Base-by-base conservation (phyloP, 2,888 invertebrate species). In the Phlogophora meticulosa region DNA sequence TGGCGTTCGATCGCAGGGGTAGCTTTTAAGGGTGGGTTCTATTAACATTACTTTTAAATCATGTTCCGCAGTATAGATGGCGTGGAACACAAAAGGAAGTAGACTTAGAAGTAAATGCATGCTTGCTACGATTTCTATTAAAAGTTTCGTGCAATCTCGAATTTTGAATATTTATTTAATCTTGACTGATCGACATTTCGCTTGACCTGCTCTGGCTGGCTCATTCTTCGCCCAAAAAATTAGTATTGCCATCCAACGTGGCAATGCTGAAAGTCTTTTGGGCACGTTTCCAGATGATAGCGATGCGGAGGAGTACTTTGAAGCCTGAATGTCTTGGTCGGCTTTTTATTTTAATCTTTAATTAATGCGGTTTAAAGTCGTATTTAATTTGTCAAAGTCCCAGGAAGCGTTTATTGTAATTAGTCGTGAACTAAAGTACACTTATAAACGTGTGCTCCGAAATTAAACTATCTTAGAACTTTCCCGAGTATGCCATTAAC, bases 1-100 rank as follows among this genome's bases (percentile, higher is more conserved):
- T 92, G 92, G 92, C 91, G 89, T 72, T 83, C 46, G n/a, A 48
- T n/a, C 40, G 7, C 22, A 74, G 22, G 87, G 87, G 87, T 83
- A 15, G 82, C 57, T 78, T 77, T 70, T 63, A 71, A 45, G 75
- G 66, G 81, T 77, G 63, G 36, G 11, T 59, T 22, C 11, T 32
- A 38, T 15, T 28, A 24, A 5, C 28, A 9, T 17, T 0, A 24
- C 15, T 65, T 71, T 58, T 4, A 7, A 61, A 46, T 46, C 57
- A 52, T 38, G 46, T 58, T 67, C 45, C 22, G 38, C 7, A 57
- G n/a, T 24, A 62, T 70, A 81, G 80, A 74, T 83, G 81, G 81
- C 57, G 79, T 59, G 55, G 11, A 38, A 11, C 2, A 51, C 7
- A 61, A 49, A 36, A 34, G 0, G 7, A 2, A 1, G 1, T 24